Conservation (phyloP, 2,797 vertebrate species). For the Pangasius djambal region DNA sequence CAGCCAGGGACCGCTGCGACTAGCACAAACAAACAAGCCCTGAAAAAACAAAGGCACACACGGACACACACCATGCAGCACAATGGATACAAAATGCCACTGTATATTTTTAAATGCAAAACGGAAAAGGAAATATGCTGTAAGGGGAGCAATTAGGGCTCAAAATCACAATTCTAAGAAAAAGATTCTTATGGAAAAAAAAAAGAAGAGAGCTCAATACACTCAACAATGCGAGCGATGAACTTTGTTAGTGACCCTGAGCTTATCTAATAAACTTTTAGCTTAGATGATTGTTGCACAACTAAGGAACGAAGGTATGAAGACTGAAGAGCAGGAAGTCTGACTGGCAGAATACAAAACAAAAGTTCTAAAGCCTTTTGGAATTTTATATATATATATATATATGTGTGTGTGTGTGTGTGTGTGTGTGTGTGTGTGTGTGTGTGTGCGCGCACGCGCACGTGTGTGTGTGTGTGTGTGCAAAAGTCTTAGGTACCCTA, state of each 20-base stretch:
- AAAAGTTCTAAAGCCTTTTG: neutral
- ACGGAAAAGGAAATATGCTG: slow-evolving; percentile 74
- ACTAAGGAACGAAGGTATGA: slow-evolving; percentile 62
- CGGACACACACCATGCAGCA: slow-evolving; percentile 59
- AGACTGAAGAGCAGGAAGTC: slow-evolving; percentile 72
- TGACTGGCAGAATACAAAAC: slow-evolving; percentile 61
- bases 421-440: too few relatives aligned
- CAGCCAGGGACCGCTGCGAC: slow-evolving; percentile 62
- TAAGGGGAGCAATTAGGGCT: slow-evolving; percentile 72
- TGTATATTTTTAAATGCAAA: slow-evolving; percentile 71
- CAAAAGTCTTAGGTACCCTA: too few relatives aligned
- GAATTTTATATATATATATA: too few relatives aligned
- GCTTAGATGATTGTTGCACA: slow-evolving; percentile 59
- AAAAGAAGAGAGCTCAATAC: slow-evolving; percentile 30
- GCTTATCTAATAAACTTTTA: slow-evolving; percentile 63
- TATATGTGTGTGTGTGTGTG: too few relatives aligned
- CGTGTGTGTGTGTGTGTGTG: too few relatives aligned
- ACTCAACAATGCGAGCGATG: slow-evolving; percentile 30
- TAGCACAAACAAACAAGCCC: slow-evolving; percentile 55
- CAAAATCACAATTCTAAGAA: slow-evolving; percentile 71
- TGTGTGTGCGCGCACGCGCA: too few relatives aligned
- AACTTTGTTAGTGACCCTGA: slow-evolving; percentile 69
- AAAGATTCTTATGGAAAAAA: slow-evolving; percentile 64
- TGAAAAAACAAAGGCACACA: slow-evolving; percentile 52
- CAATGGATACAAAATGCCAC: slow-evolving; percentile 75